These are phyloP conservation scores for Actenoides lindsayi DNA, from an alignment of 2,113 vertebrate species.

Conservation along the genomic window DNA sequence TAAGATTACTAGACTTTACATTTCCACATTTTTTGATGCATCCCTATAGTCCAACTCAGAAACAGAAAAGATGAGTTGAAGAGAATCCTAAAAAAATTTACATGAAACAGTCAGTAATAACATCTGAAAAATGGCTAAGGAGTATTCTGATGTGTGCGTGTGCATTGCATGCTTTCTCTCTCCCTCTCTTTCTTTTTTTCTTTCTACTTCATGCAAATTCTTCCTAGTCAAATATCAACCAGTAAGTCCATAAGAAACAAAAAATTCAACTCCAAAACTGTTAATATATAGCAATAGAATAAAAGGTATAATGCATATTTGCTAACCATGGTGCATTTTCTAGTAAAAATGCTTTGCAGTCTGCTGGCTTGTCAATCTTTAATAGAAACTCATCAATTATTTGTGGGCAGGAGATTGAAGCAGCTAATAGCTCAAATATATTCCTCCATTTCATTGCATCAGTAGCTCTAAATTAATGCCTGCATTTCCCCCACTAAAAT, in stretches of 20 bases:
- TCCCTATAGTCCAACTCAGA: constrained; percentile 1
- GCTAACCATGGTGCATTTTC: constrained; percentile 75
- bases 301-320: constrained; percentile 73
- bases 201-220: constrained; percentile 38
- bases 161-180: background rate
- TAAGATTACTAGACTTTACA: constrained; percentile 31
- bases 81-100: constrained; percentile 40
- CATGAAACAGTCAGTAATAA: constrained; percentile 43
- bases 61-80: constrained; percentile 3
- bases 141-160: background rate
- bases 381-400: constrained; percentile 91
- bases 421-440: constrained; percentile 87
- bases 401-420: constrained; percentile 88
- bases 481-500: constrained; percentile 70
- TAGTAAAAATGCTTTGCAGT: constrained; percentile 80
- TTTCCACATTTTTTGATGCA: constrained; percentile 52
- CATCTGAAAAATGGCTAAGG: constrained; percentile 44
- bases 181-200: background rate
- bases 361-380: constrained; percentile 85
- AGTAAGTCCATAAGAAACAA: constrained; percentile 63
- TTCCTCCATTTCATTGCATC: constrained; percentile 85
- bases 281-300: constrained; percentile 67
- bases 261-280: constrained; percentile 61
- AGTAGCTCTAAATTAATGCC: constrained; percentile 84
- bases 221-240: constrained; percentile 56